Base-by-base conservation (phyloP, 2,797 vertebrate species). In the Rhadinocentrus ornatus region DNA sequence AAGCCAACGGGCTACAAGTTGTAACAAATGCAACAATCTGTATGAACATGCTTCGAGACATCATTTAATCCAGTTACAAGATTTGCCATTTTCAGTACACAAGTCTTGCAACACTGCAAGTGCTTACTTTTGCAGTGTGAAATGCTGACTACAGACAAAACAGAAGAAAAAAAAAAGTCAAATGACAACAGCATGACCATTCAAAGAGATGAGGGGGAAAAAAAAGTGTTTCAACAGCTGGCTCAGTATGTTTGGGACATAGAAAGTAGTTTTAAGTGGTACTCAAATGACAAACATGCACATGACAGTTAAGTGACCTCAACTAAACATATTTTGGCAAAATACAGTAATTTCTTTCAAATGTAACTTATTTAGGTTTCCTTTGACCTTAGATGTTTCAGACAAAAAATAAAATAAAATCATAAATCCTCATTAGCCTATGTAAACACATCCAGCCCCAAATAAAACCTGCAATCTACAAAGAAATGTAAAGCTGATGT, bases 401-500 rank as follows among this genome's bases (percentile, higher is more conserved):
- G 8, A 32, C 37, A 41, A 59, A 34, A 48, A 77, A 24, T 59
- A 66, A 72, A 71, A 73, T 50, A n/a, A n/a, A n/a, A n/a, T n/a
- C n/a, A 32, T 63, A 71, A 80, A 70, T 66, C 57, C 57, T 73
- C 32, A 26, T 64, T 79, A 61, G 37, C 63, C 73, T 69, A 65
- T 41, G 46, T 73, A 72, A 87, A 85, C 66, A 70, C 11, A 69
- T 3, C 16, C 1, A 9, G n/a, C 39, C 44, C 69, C 61, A 48
- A 75, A 58, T 56, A 62, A 62, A 26, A 62, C 66, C 66, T 65
- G 71, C n/a, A 34, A 29, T 69, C 44, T 58, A 83, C 75, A 77
- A 63, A 73, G 46, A 63, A 16, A 39, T 56, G 75, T 84, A 85
- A 67, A 84, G 62, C 72, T 63, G 81, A 79, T 24, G 77, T 74